Base-by-base conservation (phyloP, 2,888 invertebrate genomes). In the Drosophila neoperkinsi region DNA sequence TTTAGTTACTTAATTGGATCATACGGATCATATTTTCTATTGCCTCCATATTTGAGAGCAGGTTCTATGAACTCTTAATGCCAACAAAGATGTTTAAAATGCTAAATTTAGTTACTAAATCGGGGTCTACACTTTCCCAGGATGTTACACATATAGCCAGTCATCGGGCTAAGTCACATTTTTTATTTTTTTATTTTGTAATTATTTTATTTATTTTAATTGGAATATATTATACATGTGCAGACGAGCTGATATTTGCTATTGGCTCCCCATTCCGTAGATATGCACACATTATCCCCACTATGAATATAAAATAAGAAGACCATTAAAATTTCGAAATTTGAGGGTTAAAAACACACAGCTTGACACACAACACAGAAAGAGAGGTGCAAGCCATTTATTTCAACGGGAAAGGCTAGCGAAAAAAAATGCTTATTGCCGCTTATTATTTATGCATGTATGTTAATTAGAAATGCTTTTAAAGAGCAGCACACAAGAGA, bases 401-500 rank as follows among this genome's bases (percentile, higher is more conserved):
- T 76, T 76, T 64, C 51, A 64, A 50, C 57, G 60, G 34, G 21
- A 57, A 64, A 72, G 57, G 80, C 63, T 61, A 79, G 75, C 72
- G 71, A 76, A 74, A 84, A 77, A 46, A 46, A 46, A 46, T 69
- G 71, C 78, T 75, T 34, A 34, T 34, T 34, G 34, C 72, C 67
- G 82, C 71, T 79, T 81, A 79, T 88, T 88, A 88, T 79, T 71
- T 88, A 87, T 87, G 85, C 77, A 90, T 85, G 79, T 90, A 88
- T 89, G 88, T 88, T 87, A 88, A 88, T 90, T 82, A 90, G 83
- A 87, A 90, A 87, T 90, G 88, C 81, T 82, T 88, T 88, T 89
- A 80, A 88, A 82, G 81, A 78, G 76, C 85, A 76, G 76, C 85
- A 76, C 86, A 84, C 80, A 68, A 70, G 90, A 74, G 83, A 88